These are phyloP conservation scores for Scaptomyza montana DNA, from an alignment of 1,140 invertebrate species.

Conservation along the genomic window DNA sequence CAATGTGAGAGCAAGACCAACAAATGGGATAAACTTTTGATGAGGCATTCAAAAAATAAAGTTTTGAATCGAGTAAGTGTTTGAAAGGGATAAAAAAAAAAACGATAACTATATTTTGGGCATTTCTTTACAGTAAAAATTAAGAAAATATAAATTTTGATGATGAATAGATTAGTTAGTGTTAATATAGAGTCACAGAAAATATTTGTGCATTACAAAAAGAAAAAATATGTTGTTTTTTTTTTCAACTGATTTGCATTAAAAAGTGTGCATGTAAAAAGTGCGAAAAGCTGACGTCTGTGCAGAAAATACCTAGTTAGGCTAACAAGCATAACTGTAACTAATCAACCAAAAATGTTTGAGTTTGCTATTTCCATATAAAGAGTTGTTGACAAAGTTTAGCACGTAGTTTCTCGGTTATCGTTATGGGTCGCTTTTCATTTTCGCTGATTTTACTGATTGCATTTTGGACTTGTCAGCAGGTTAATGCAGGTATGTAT, in stretches of 20 bases:
- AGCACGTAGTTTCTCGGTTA: no score
- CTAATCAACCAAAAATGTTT: neutral
- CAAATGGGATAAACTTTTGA: constrained; percentile 16
- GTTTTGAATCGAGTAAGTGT: neutral
- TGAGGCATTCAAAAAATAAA: constrained; percentile 13
- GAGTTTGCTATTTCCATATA: no score
- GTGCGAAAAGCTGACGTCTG: no score
- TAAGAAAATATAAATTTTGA: no score
- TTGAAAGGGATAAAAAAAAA: neutral
- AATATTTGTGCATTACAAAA: no score
- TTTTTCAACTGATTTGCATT: neutral
- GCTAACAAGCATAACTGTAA: neutral
- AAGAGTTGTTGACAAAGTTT: neutral
- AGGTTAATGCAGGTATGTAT: neutral
- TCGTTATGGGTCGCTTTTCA: no score
- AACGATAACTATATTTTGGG: neutral
- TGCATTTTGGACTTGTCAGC: neutral
- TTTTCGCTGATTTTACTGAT: no score
- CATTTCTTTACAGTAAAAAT: no score
- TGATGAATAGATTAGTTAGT: no score
- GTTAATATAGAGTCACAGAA: no score
- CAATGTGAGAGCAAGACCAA: constrained; percentile 1
- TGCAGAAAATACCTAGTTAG: neutral
- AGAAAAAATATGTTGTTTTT: no score
- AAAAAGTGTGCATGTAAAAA: no score